These are phyloP conservation scores for Chloroceryle aenea DNA, from an alignment of 2,113 vertebrate genomes.

Conservation along the genomic window DNA sequence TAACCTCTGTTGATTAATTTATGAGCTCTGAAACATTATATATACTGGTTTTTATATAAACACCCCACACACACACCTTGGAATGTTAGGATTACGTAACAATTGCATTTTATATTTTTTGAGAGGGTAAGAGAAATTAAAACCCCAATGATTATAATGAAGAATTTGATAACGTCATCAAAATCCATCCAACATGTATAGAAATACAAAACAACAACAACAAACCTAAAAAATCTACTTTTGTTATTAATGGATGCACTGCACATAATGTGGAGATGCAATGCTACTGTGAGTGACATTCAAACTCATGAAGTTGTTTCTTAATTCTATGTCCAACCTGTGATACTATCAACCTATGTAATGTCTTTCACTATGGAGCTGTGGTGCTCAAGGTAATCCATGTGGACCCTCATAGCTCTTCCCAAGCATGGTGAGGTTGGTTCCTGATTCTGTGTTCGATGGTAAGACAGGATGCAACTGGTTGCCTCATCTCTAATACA, in stretches of 20 bases:
- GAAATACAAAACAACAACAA: neutral
- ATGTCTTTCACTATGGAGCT: neutral
- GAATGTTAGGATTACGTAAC: neutral
- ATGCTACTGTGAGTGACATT: neutral
- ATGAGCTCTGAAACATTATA: neutral
- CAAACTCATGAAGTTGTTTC: neutral
- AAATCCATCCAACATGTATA: neutral
- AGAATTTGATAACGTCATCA: neutral
- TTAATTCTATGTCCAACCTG: neutral
- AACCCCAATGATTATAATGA: neutral
- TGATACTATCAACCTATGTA: neutral
- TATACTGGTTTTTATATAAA: neutral
- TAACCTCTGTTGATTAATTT: constrained; percentile 21
- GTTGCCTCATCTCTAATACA: neutral
- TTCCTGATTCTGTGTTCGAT: neutral
- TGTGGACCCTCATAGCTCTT: neutral
- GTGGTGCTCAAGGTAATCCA: neutral
- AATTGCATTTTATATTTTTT: neutral
- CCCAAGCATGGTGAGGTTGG: neutral
- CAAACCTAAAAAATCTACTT: neutral
- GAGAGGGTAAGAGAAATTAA: neutral
- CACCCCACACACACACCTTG: neutral
- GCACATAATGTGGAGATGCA: neutral
- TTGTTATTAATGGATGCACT: neutral
- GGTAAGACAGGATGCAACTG: neutral